phyloP scores from a whole-genome alignment of 2,797 vertebrate genomes.

The Cephalopachus bancanus region DNA sequence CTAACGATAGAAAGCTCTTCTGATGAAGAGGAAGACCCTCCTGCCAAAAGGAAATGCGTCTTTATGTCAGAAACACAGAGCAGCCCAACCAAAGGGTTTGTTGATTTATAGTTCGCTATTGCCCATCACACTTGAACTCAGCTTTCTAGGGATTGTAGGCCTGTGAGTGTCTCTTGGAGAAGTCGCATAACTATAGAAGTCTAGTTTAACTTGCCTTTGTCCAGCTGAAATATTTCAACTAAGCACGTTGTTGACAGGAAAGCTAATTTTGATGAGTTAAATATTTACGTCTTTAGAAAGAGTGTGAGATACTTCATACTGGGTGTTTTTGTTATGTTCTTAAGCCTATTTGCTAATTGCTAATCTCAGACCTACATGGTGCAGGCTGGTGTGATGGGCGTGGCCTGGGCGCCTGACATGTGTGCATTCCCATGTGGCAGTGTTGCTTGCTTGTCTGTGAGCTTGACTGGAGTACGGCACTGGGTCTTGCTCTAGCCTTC shows the following conservation, averaged over 20 bases:
- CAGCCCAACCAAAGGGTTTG: conserved; percentile 95
- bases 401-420: neutral
- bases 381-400: neutral
- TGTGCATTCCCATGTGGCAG: neutral
- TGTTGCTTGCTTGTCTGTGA: neutral
- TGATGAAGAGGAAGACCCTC: conserved; percentile 93
- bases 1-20: conserved; percentile 96
- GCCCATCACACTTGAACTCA: conserved; percentile 74
- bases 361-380: neutral
- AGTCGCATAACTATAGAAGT: conserved; percentile 62
- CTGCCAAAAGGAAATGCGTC: conserved; percentile 94
- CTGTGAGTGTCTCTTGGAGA: conserved; percentile 66
- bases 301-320: neutral
- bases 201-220: conserved; percentile 73
- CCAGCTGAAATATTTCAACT: conserved; percentile 72
- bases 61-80: conserved; percentile 95
- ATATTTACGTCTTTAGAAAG: conserved; percentile 61
- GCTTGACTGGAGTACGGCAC: conserved; percentile 37
- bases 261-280: conserved; percentile 60
- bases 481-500: neutral
- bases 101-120: conserved; percentile 85
- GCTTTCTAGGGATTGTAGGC: conserved; percentile 13
- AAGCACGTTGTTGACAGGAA: conserved; percentile 56
- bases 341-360: conserved; percentile 20
- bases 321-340: conserved; percentile 50